Evolutionary conservation across 1,140 invertebrate genomes (phyloP).

Genomic region (Steinernema feltiae): DNA sequence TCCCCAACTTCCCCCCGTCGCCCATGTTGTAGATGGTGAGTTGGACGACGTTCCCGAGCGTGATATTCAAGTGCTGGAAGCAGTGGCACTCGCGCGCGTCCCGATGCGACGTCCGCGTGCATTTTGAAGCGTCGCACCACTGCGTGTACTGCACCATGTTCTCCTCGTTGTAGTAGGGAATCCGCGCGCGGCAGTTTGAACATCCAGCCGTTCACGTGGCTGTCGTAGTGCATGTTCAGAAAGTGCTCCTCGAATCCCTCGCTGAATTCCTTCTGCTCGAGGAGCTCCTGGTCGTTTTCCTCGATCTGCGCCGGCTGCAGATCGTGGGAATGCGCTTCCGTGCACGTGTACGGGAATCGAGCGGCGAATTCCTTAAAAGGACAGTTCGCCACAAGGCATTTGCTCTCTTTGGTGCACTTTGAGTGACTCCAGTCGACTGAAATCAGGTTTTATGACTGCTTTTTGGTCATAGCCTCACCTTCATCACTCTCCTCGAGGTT

Average conservation of each 20-base stretch:
- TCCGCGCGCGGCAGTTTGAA: constrained; percentile 45
- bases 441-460: constrained; percentile 23
- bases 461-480: constrained; percentile 9
- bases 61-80: constrained; percentile 50
- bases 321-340: constrained; percentile 34
- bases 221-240: constrained; percentile 55
- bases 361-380: constrained; percentile 44
- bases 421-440: constrained; percentile 48
- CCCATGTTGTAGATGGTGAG: constrained; percentile 57
- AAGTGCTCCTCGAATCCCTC: constrained; percentile 47
- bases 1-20: constrained; percentile 42
- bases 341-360: constrained; percentile 40
- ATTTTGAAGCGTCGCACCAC: neutral
- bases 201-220: constrained; percentile 51
- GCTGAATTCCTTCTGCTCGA: constrained; percentile 44
- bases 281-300: constrained; percentile 39
- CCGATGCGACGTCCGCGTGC: neutral
- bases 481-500: neutral
- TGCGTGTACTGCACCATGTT: constrained; percentile 27
- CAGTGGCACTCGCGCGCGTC: constrained; percentile 45
- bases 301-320: constrained; percentile 37
- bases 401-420: constrained; percentile 34
- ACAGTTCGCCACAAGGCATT: constrained; percentile 49
- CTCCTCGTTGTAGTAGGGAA: constrained; percentile 49
- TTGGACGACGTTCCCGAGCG: constrained; percentile 46